Conservation (phyloP, 2,113 vertebrate genomes). For the Nycticryphes semicollaris region DNA sequence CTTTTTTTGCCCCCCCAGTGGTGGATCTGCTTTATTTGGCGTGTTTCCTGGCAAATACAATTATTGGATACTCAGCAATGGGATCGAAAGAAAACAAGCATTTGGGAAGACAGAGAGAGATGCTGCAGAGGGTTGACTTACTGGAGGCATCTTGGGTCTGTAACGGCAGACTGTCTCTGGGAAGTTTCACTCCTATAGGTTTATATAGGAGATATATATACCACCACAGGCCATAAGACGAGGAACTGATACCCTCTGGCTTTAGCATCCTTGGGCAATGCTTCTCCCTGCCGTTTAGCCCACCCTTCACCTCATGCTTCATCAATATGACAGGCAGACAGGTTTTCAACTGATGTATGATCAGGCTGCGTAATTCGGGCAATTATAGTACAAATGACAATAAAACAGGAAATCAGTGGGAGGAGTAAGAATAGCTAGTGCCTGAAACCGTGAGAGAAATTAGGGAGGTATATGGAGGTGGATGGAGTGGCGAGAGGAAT, state of each 20-base stretch:
- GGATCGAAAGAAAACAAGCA: accelerated
- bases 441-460: not conserved
- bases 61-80: not conserved
- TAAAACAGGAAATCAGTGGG: not conserved
- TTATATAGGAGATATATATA: not conserved
- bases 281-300: not conserved
- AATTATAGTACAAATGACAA: not conserved
- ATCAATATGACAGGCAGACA: not conserved
- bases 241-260: not conserved
- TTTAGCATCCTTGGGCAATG: not conserved
- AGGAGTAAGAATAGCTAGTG: not conserved
- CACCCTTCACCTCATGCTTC: not conserved
- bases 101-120: not conserved
- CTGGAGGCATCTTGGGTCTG: not conserved
- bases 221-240: no score
- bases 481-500: not conserved
- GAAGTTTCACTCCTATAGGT: not conserved
- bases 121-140: not conserved
- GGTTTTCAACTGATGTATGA: not conserved
- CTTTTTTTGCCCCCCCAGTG: not conserved
- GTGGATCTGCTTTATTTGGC: not conserved
- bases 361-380: not conserved
- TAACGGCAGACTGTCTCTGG: not conserved
- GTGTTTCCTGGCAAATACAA: not conserved
- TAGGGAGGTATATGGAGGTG: not conserved